Base-by-base conservation (phyloP, 2,113 vertebrate genomes). In the Cochlearius cochlearius region DNA sequence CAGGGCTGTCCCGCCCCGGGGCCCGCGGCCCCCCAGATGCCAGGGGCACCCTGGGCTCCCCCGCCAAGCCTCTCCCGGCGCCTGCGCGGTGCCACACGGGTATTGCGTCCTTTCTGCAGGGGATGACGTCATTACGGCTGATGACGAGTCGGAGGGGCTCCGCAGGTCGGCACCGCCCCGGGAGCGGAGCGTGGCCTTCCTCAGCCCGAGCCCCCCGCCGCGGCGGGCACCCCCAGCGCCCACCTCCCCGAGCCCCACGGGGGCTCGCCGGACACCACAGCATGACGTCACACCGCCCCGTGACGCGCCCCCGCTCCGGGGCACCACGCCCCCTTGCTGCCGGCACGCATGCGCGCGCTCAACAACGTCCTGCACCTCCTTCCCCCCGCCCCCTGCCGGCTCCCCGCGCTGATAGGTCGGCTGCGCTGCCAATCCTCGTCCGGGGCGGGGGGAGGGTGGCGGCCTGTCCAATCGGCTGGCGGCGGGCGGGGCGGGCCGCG, bases 111-210 rank as follows among this genome's bases (percentile, higher is more conserved):
- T 52, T 38, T 25, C 63, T 13, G 16, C 2, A 2, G 23, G 43
- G 12, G 9, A 26, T 45, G 49, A 36, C 5, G 17, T 43, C 38
- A 2, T 13, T 53, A 26, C 0, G 5, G 36, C 11, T 11, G 55
- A 13, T 4, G 11, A 22, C 3, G 41, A 26, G 45, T 10, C 10
- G 36, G 8, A 30, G 16, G 15, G 38, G 25, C 47, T 15, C 20
- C 30, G n/a, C 8, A 12, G 36, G 43, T 18, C 1, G 26, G 47
- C 52, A 8, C 3, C n/a, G 22, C 47, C 21, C 41, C 15, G 29
- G 19, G 2, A 1, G 63, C 62, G 32, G 15, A 9, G 7, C 0
- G 1, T 6, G 11, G 12, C 2, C 4, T 5, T 1, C 19, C 5
- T 0, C 0, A 5, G 32, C 21, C 0, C 5, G 15, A 17, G 16